Percentiles rank a stretch among this genome's conserved stretches.
These are phyloP conservation scores for Drosophila navojoa DNA, from an alignment of 1,140 invertebrate genomes.

Conservation along the genomic window DNA sequence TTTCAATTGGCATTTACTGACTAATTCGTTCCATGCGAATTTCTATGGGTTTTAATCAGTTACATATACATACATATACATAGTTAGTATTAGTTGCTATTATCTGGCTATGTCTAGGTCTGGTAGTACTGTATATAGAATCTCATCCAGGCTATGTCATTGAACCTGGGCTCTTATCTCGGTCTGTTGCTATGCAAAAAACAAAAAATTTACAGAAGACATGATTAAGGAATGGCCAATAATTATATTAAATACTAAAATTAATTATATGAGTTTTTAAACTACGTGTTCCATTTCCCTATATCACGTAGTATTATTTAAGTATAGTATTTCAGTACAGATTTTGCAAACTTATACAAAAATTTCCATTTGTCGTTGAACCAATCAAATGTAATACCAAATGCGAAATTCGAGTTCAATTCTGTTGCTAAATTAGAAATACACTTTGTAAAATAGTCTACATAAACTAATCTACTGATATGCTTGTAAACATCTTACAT, in stretches of 20 bases:
- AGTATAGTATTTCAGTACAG: not conserved
- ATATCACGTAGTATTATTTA: not conserved
- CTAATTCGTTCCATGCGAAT: slow-evolving; percentile 42
- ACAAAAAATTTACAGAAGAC: slow-evolving; percentile 15
- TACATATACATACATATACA: not conserved
- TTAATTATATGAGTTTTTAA: slow-evolving; percentile 2
- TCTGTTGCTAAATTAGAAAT: slow-evolving; percentile 9
- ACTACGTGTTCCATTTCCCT: slow-evolving; percentile 13
- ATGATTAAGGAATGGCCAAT: not conserved
- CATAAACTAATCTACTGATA: too few species aligned
- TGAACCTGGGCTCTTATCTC: slow-evolving; percentile 65
- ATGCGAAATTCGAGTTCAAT: slow-evolving; percentile 42
- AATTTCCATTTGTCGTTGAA: slow-evolving; percentile 47
- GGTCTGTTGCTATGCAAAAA: slow-evolving; percentile 50
- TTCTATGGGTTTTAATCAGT: slow-evolving; percentile 71
- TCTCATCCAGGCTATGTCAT: slow-evolving; percentile 49
- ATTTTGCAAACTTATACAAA: not conserved
- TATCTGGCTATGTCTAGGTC: slow-evolving; percentile 19
- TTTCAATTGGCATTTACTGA: slow-evolving; percentile 3
- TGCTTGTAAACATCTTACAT: too few species aligned
- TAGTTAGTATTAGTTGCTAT: slow-evolving; percentile 15
- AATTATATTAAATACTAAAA: too few species aligned
- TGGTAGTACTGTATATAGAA: slow-evolving; percentile 3
- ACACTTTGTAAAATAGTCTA: not conserved
- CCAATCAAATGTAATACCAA: slow-evolving; percentile 48